Base-by-base conservation (phyloP, 1,140 invertebrate genomes). In the Heterodera schachtii region DNA sequence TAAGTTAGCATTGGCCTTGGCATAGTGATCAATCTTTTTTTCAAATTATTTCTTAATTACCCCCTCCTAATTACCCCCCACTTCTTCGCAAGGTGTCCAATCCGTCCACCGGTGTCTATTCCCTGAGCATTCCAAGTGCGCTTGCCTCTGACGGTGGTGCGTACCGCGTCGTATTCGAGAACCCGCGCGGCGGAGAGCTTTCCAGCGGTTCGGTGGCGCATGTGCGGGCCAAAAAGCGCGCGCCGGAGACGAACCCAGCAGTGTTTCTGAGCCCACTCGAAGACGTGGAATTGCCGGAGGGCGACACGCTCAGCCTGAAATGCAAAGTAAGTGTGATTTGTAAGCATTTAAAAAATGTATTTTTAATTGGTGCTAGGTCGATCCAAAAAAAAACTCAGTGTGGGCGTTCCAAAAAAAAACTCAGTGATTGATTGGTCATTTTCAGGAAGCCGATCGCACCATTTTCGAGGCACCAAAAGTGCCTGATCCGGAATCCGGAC, bases 1-100 rank as follows among this genome's bases (percentile, higher is more conserved):
- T 52, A 52, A 52, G 16, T 3, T 52, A 43, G 46, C 31, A 76
- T 52, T 52, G 49, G 16, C 16, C 13, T 19, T 5, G 93, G 95
- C 81, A 91, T 93, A 76, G 57, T 86, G 78, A 16, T 52, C 9
- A n/a, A 49, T 11, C 11, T 66, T 67, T 13, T 6, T 31, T 82
- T 19, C 19, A 66, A 41, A 31, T 60, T 80, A 57, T 81, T 6
- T 83, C 57, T 9, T 3, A 60, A 41, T 70, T 70, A 31, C 47
- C 21, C 6, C 57, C 57, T 70, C n/a, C 80, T 47, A n/a, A 47
- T 31, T 31, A 31, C 31, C 31, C 31, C 31, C 31, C 31, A 31
- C 31, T 31, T 31, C 31, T 31, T 31, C 31, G 31, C 31, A 31
- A 80, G 81, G 67, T 60, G 21, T 49, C 86, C 19, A 79, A 87